Percentiles rank a stretch among this genome's conserved stretches.
Evolutionary conservation across 1,140 invertebrate species (phyloP).

Genomic region (Drepana arcuata): DNA sequence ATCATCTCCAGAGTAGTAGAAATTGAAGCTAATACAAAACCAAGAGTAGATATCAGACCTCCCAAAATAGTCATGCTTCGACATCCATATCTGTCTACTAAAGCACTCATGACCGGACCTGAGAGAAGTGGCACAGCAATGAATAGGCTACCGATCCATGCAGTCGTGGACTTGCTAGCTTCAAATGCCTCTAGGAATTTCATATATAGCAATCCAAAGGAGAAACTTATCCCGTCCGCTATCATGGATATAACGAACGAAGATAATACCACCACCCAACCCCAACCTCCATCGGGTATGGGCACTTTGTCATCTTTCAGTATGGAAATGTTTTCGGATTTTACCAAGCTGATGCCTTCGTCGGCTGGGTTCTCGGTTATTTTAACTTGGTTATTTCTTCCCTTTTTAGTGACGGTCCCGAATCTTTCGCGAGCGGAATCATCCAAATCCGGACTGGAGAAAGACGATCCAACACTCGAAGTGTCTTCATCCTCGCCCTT

Average conservation of each 20-base stretch:
- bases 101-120: slow-evolving; percentile 88
- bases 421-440: too few species aligned
- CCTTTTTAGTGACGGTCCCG: too few species aligned
- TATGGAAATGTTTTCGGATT: background rate
- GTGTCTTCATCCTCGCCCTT: slow-evolving; percentile 44
- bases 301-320: slow-evolving; percentile 55
- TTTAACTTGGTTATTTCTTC: slow-evolving; percentile 15
- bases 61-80: slow-evolving; percentile 87
- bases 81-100: slow-evolving; percentile 92
- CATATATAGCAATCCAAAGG: slow-evolving; percentile 91
- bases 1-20: slow-evolving; percentile 82
- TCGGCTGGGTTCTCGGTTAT: slow-evolving; percentile 28
- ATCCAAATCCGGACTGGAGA: slow-evolving; percentile 52
- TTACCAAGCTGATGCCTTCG: too few species aligned
- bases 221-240: slow-evolving; percentile 96
- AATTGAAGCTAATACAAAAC: slow-evolving; percentile 86
- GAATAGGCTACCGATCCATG: slow-evolving; percentile 91
- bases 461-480: slow-evolving; percentile 35
- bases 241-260: slow-evolving; percentile 91
- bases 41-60: slow-evolving; percentile 81
- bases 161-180: slow-evolving; percentile 85
- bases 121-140: slow-evolving; percentile 90
- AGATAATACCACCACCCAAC: slow-evolving; percentile 90
- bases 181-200: slow-evolving; percentile 90
- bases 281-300: slow-evolving; percentile 83